Conservation (phyloP, 2,113 vertebrate species). For the Boulengeromyrus knoepffleri region DNA sequence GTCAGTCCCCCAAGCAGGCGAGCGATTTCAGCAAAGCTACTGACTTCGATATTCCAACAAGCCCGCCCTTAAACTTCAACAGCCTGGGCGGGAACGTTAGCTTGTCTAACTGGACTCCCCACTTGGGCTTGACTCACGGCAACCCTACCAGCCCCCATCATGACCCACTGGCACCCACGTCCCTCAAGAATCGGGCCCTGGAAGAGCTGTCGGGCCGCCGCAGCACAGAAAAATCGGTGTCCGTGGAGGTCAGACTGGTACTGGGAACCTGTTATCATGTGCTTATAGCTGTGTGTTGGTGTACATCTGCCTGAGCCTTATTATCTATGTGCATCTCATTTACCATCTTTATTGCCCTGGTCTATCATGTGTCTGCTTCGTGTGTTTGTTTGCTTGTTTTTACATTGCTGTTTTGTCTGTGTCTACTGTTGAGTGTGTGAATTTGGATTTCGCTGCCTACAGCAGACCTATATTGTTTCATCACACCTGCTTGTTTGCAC, state of each 20-base stretch:
- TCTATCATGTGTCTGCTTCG: not conserved
- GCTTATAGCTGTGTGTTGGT: not conserved
- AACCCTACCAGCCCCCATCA: slow-evolving; percentile 53
- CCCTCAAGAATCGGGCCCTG: slow-evolving; percentile 69
- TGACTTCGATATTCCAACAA: slow-evolving; percentile 78
- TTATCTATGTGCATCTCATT: not conserved
- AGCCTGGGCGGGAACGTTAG: slow-evolving; percentile 61
- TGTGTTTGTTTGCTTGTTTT: not conserved
- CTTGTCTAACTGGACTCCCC: slow-evolving; percentile 61
- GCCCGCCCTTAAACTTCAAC: slow-evolving; percentile 75
- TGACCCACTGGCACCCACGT: slow-evolving; percentile 64
- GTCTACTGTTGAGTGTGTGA: not conserved
- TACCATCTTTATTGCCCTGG: not conserved
- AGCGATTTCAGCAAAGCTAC: slow-evolving; percentile 74
- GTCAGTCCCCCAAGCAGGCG: slow-evolving; percentile 76
- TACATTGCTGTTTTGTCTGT: not conserved
- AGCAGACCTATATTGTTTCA: not conserved
- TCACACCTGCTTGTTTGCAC: not conserved
- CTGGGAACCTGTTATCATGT: slow-evolving; percentile 16
- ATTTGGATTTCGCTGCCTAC: not conserved
- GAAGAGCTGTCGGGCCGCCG: slow-evolving; percentile 73
- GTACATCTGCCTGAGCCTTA: not conserved
- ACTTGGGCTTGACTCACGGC: slow-evolving; percentile 50
- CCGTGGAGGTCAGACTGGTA: slow-evolving; percentile 76
- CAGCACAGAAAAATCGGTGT: slow-evolving; percentile 75